Evolutionary conservation across 2,797 vertebrate species (phyloP).

Genomic region (Leptoclinus maculatus): DNA sequence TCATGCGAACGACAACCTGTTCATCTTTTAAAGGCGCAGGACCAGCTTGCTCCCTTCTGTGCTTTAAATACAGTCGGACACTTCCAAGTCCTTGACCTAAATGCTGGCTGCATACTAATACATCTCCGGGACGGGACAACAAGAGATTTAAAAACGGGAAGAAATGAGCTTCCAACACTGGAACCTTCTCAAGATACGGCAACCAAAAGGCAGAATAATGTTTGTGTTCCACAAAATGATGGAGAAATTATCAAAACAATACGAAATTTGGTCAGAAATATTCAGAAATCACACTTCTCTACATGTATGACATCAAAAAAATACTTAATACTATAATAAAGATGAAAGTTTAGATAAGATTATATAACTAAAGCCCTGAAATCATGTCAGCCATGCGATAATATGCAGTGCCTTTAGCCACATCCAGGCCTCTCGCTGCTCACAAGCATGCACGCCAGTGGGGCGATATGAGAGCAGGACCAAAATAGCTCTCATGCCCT

Average conservation of each 20-base stretch:
- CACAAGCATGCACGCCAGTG: slow-evolving; percentile 32
- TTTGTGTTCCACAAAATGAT: slow-evolving; percentile 6
- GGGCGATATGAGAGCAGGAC: slow-evolving; percentile 55
- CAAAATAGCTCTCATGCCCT: slow-evolving; percentile 76
- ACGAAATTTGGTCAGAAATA: slow-evolving; percentile 37
- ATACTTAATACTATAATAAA: slow-evolving; percentile 10
- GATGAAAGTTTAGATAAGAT: slow-evolving; percentile 22
- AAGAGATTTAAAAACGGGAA: slow-evolving; percentile 7
- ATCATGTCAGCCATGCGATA: slow-evolving; percentile 14
- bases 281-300: slow-evolving; percentile 33
- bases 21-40: slow-evolving; percentile 51
- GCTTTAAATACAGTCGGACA: slow-evolving; percentile 47
- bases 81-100: slow-evolving; percentile 63
- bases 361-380: slow-evolving; percentile 33
- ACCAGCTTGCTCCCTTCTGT: slow-evolving; percentile 34
- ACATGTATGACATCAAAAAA: slow-evolving; percentile 17
- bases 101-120: slow-evolving; percentile 60
- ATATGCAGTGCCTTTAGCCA: slow-evolving; percentile 13
- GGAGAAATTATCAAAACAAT: slow-evolving; percentile 27
- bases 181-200: slow-evolving; percentile 27
- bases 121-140: not conserved
- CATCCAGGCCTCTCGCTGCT: slow-evolving; percentile 38
- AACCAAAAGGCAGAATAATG: slow-evolving; percentile 19
- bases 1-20: slow-evolving; percentile 53
- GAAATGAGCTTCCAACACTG: slow-evolving; percentile 22